These are phyloP conservation scores for Sebastes taczanowskii DNA, from an alignment of 2,797 vertebrate genomes.

Conservation along the genomic window DNA sequence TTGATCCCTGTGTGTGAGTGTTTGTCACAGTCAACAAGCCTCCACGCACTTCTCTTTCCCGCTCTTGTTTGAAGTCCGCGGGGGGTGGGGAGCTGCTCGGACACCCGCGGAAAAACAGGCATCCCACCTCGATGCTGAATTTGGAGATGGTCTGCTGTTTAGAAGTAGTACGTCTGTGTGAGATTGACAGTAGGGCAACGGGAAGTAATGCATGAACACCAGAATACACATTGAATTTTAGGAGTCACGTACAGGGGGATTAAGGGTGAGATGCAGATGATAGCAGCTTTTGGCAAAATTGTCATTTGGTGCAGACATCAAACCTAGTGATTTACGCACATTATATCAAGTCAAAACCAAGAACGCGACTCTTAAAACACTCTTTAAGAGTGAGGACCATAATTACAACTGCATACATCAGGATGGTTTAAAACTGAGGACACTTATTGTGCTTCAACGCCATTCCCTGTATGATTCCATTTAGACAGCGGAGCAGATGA, in stretches of 20 bases:
- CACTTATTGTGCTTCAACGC: conserved; percentile 1
- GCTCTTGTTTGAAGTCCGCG: conserved; percentile 47
- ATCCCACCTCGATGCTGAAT: conserved; percentile 77
- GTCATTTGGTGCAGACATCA: background rate
- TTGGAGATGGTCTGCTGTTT: conserved; percentile 73
- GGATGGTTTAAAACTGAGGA: background rate
- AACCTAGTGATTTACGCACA: background rate
- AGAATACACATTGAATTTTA: conserved; percentile 20
- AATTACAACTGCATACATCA: background rate
- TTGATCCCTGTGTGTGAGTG: conserved; percentile 62
- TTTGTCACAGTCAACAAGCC: conserved; percentile 58
- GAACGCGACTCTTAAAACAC: background rate
- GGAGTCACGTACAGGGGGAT: background rate
- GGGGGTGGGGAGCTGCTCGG: conserved; percentile 37
- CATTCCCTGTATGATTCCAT: conserved; percentile 28
- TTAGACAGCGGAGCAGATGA: conserved; percentile 36
- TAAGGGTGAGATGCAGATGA: background rate
- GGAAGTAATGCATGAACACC: conserved; percentile 31
- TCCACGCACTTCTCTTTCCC: conserved; percentile 19
- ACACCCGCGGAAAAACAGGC: conserved; percentile 43
- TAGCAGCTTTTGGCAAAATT: background rate
- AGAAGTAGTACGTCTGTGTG: conserved; percentile 61
- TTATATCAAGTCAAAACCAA: background rate
- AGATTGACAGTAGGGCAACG: conserved; percentile 43
- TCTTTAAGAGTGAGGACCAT: background rate